Conservation (phyloP, 2,113 vertebrate genomes). For the human region DNA sequence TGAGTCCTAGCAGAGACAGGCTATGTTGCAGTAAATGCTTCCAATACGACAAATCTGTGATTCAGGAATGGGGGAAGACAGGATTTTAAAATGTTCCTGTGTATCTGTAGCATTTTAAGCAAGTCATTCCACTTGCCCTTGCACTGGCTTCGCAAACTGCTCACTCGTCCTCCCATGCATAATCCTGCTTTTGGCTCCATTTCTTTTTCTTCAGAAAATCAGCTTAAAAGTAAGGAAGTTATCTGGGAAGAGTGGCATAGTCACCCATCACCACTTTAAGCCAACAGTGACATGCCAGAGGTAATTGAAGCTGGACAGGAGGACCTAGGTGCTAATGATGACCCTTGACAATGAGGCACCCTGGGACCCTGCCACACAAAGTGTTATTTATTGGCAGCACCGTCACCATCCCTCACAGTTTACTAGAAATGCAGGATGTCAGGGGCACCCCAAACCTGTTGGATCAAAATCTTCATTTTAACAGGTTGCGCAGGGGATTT, state of each 20-base stretch:
- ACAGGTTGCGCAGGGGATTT: background rate
- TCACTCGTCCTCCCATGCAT: background rate
- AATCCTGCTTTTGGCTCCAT: background rate
- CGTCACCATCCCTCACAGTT: background rate
- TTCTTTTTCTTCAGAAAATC: background rate
- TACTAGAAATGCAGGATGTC: background rate
- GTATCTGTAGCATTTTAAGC: background rate
- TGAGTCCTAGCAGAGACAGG: background rate
- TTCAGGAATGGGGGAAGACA: background rate
- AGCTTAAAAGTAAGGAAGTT: background rate
- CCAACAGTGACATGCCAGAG: background rate
- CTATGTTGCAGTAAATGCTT: conserved; percentile 27
- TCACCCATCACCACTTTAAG: background rate
- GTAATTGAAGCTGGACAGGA: background rate
- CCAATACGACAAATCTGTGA: conserved; percentile 45
- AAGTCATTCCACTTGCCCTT: background rate
- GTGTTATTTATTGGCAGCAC: background rate
- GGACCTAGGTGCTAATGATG: background rate
- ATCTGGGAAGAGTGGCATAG: background rate
- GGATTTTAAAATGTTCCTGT: background rate
- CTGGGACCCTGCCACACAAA: background rate
- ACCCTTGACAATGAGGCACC: background rate
- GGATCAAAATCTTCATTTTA: background rate
- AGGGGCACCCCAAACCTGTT: background rate
- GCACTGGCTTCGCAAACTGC: background rate